Percentiles rank a stretch among this genome's conserved stretches.
Evolutionary conservation across 2,797 vertebrate species (phyloP).

Genomic region (Cynopterus sphinx): DNA sequence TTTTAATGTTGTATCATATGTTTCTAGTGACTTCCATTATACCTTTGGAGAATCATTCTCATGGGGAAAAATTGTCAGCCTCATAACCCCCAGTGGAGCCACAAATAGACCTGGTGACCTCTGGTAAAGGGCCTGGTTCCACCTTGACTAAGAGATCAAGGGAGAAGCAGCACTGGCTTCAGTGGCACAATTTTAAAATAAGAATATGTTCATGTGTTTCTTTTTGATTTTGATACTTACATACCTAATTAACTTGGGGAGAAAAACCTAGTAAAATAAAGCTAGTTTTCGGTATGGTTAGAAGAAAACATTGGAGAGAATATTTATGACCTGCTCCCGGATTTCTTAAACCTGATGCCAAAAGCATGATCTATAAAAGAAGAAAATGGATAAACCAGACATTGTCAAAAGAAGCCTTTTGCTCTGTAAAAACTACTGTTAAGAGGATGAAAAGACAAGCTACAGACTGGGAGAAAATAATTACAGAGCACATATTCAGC

Average conservation of each 20-base stretch:
- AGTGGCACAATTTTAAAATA: neutral
- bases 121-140: neutral
- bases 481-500: neutral
- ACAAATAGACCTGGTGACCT: neutral
- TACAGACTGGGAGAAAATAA: neutral
- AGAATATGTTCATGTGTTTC: neutral
- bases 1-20: neutral
- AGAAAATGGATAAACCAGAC: neutral
- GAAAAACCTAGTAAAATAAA: neutral
- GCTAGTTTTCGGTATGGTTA: neutral
- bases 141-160: neutral
- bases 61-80: neutral
- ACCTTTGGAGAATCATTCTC: neutral
- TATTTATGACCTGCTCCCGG: neutral
- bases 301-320: neutral
- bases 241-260: neutral
- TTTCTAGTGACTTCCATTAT: neutral
- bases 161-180: neutral
- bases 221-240: neutral
- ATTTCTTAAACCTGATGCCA: neutral
- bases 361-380: neutral
- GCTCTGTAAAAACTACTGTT: neutral
- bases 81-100: neutral
- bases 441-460: neutral
- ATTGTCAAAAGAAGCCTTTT: neutral